Percentiles rank a stretch among this genome's conserved stretches.
Conservation (phyloP, 2,113 vertebrate genomes). For the Phrynocephalus versicolor region DNA sequence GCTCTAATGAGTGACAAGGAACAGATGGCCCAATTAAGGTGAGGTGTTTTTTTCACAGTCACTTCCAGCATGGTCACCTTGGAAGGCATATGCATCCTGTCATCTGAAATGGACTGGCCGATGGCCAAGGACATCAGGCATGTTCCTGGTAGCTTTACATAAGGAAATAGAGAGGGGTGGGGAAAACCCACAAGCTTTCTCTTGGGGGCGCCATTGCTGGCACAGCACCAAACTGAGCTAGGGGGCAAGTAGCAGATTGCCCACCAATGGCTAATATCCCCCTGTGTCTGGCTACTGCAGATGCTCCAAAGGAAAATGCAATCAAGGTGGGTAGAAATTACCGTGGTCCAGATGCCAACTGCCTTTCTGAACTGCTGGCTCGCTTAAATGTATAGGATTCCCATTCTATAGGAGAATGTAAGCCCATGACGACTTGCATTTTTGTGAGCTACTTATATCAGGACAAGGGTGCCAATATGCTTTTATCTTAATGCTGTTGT, state of each 20-base stretch:
- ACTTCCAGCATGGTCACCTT: slow-evolving; percentile 38
- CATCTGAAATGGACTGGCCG: slow-evolving; percentile 35
- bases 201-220: background rate
- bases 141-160: slow-evolving; percentile 25
- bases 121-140: background rate
- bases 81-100: slow-evolving; percentile 37
- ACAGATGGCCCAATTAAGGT: slow-evolving; percentile 55
- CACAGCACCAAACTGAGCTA: background rate
- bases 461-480: no score
- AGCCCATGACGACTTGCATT: no score
- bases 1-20: background rate
- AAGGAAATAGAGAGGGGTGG: accelerated
- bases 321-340: background rate
- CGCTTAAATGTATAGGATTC: background rate
- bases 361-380: no score
- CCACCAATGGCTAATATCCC: no score
- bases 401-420: no score
- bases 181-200: no score
- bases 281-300: background rate
- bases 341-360: no score
- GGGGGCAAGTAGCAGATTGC: background rate
- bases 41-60: slow-evolving; percentile 22
- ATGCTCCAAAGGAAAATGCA: no score
- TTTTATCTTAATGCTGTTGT: no score
- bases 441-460: no score